Evolutionary conservation across 2,113 vertebrate species (phyloP), one percentile per base, ranked within the genome.

Genomic region (Platichthys flesus): DNA sequence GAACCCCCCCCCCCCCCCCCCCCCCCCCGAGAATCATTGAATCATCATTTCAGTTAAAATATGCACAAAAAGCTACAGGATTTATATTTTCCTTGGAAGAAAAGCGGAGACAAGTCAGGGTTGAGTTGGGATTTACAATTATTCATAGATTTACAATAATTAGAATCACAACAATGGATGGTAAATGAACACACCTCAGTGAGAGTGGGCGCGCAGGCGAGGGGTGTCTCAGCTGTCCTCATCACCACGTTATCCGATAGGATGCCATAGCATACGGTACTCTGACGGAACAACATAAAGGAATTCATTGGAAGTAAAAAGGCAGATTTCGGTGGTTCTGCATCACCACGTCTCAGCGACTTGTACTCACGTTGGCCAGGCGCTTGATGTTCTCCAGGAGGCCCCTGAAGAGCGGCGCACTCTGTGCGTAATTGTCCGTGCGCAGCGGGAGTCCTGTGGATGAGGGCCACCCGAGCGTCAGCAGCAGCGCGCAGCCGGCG

Each of bases 141-240:
- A 31, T 31, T 31, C 6, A 31, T 31, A 31, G 5, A 31, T 31
- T 31, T 31, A 31, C 31, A 31, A 31, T 31, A 31, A 31, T 31
- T 31, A 31, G 31, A 31, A 31, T 31, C 31, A 31, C 5, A 31
- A 7, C 31, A 31, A 31, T 31, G 5, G 31, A 7, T 31, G 21
- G 13, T 18, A 35, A 45, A 23, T 7, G n/a, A 63, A 24, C 61
- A 24, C 5, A 90, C 93, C 90, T 88, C 64, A 47, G 67, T 54
- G 54, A 31, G 9, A 35, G 5, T 42, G 9, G 94, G 94, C 5
- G 90, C 62, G 74, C 94, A 95, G 54, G 86, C 83, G 21, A 62
- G 15, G 0, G 69, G 54, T 0, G 93, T 94, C 2, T 90, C 79
- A 7, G 67, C 67, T 18, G 28, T 88, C 20, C 54, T 74, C 26